phyloP scores from a whole-genome alignment of 2,888 invertebrate species.

The Halocaridina rubra region DNA sequence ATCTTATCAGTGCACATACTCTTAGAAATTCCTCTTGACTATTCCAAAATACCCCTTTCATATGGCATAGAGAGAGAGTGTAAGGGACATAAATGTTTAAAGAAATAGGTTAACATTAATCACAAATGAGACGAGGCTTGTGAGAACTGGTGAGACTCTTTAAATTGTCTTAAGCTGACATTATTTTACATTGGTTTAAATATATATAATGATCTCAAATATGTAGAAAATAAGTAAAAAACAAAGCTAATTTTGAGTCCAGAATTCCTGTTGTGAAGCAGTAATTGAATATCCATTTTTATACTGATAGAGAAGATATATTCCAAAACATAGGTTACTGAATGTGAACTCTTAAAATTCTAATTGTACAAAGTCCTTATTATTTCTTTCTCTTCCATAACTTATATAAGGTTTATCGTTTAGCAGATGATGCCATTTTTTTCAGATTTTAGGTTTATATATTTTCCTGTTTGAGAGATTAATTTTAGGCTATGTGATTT shows the following conservation, averaged over 20 bases:
- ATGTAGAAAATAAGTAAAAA: not conserved
- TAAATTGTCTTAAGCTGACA: not conserved
- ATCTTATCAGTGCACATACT: too few species aligned
- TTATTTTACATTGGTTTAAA: not conserved
- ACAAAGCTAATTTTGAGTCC: not conserved
- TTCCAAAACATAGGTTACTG: too few species aligned
- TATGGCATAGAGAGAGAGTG: too few species aligned
- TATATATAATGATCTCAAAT: not conserved
- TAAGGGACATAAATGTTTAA: too few species aligned
- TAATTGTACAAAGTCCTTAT: not conserved
- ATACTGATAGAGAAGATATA: too few species aligned
- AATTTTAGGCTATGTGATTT: too few species aligned
- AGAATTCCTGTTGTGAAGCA: too few species aligned
- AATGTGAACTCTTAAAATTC: too few species aligned
- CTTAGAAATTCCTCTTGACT: too few species aligned
- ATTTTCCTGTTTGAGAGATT: not conserved
- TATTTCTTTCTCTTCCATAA: not conserved
- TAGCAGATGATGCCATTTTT: not conserved
- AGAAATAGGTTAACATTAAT: too few species aligned
- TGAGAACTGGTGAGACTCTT: not conserved
- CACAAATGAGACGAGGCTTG: not conserved
- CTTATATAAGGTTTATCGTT: not conserved
- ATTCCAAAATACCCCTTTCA: too few species aligned
- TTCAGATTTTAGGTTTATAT: not conserved
- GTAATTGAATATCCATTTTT: too few species aligned